phyloP scores from a whole-genome alignment of 1,140 invertebrate species.

The Aphaenogaster floridana region DNA sequence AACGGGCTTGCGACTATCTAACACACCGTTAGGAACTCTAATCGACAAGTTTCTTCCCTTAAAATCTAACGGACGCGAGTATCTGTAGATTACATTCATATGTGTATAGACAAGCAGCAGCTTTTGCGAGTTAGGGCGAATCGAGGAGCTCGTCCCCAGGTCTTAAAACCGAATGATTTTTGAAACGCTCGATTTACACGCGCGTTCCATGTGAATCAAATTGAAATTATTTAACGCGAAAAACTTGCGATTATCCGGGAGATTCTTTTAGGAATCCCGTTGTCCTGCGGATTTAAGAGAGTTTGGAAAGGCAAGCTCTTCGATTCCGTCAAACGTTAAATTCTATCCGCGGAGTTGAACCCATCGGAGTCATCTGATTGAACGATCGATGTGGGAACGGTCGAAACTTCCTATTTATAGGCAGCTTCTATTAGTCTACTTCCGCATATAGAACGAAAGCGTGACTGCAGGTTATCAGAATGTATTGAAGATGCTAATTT shows the following conservation, averaged over 20 bases:
- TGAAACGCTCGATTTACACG: not conserved
- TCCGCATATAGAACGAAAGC: not conserved
- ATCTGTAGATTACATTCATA: constrained; percentile 23
- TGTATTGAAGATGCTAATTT: not conserved
- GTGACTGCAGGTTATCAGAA: not conserved
- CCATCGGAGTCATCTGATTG: not conserved
- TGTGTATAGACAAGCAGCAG: not conserved
- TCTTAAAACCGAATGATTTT: not conserved
- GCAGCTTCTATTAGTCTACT: not conserved
- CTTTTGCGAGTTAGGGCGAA: not conserved
- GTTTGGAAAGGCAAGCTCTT: not conserved
- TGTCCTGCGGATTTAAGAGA: not conserved
- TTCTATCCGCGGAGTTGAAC: constrained; percentile 3
- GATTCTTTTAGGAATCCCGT: not conserved
- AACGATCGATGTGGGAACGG: not conserved
- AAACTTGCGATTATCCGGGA: not conserved
- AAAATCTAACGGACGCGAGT: constrained; percentile 29
- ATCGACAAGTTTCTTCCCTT: constrained; percentile 22
- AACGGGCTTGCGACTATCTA: constrained; percentile 6
- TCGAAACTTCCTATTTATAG: not conserved
- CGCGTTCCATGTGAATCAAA: not conserved
- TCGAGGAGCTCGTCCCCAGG: not conserved
- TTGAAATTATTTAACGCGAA: not conserved
- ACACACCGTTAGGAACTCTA: constrained; percentile 16
- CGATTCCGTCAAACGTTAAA: constrained; percentile 11